Evolutionary conservation across 2,888 invertebrate species (phyloP).

Genomic region (Autographa gamma): DNA sequence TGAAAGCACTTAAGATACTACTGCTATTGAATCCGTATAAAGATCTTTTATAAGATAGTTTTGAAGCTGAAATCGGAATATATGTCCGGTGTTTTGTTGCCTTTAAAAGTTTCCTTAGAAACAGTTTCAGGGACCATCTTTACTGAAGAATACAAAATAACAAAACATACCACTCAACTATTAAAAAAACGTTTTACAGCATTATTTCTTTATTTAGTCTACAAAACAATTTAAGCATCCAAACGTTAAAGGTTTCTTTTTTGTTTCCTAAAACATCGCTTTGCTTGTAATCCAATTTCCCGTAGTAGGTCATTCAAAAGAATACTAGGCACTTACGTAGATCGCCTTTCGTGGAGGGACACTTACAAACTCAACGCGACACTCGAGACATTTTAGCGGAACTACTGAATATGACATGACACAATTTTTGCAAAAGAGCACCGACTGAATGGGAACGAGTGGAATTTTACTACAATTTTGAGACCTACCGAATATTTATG

Average conservation of each 20-base stretch:
- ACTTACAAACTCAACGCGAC: constrained; percentile 58
- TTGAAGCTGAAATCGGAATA: constrained; percentile 27
- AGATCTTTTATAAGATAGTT: constrained; percentile 36
- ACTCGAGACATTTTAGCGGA: constrained; percentile 61
- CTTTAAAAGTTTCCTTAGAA: no score
- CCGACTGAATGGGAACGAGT: constrained; percentile 10
- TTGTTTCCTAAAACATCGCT: constrained; percentile 7
- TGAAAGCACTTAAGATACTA: constrained; percentile 52
- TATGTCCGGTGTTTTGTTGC: no score
- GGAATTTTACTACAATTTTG: constrained; percentile 14
- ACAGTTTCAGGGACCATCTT: no score
- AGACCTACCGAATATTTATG: constrained; percentile 10
- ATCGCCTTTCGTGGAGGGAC: constrained; percentile 51
- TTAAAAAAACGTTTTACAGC: no score
- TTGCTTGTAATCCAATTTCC: constrained; percentile 40
- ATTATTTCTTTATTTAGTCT: no score
- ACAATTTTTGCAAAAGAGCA: constrained; percentile 58
- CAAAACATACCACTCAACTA: no score
- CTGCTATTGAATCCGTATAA: constrained; percentile 48
- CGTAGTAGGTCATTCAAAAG: constrained; percentile 60
- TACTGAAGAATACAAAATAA: no score
- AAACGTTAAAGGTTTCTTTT: not conserved
- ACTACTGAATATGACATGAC: constrained; percentile 59
- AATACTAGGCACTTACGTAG: constrained; percentile 56
- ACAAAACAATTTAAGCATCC: not conserved